Evolutionary conservation across 2,113 vertebrate species (phyloP).

Genomic region (Pantherophis guttatus): DNA sequence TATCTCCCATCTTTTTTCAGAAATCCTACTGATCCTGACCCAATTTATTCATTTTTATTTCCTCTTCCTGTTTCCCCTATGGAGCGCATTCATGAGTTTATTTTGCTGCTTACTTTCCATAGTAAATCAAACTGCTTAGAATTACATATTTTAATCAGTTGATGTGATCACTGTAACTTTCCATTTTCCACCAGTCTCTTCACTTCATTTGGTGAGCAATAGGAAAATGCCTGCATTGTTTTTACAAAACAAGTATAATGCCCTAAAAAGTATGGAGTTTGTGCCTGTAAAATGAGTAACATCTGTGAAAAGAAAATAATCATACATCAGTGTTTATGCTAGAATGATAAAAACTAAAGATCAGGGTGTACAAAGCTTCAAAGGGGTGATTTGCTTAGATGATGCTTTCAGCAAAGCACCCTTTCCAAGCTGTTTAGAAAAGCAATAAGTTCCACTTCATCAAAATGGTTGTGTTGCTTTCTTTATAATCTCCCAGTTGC

Average conservation of each 20-base stretch:
- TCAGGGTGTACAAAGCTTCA: background rate
- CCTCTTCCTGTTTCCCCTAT: background rate
- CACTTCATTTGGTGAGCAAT: conserved; percentile 22
- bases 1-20: background rate
- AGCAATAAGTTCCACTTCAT: background rate
- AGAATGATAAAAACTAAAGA: background rate
- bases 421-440: background rate
- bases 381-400: background rate
- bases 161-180: conserved; percentile 17
- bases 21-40: conserved; percentile 15
- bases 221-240: conserved; percentile 37
- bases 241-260: conserved; percentile 15
- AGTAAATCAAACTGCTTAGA: conserved; percentile 16
- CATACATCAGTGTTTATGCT: conserved; percentile 6
- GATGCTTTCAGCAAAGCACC: background rate
- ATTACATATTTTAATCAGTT: conserved; percentile 25
- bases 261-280: conserved; percentile 15
- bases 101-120: conserved; percentile 10
- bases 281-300: background rate
- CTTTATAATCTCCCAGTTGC: background rate
- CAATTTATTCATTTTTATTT: conserved; percentile 23
- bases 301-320: conserved; percentile 15
- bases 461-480: background rate
- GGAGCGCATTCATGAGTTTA: conserved; percentile 7
- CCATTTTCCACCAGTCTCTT: conserved; percentile 19